Evolutionary conservation across 2,797 vertebrate species (phyloP).

Genomic region (Scyliorhinus canicula): DNA sequence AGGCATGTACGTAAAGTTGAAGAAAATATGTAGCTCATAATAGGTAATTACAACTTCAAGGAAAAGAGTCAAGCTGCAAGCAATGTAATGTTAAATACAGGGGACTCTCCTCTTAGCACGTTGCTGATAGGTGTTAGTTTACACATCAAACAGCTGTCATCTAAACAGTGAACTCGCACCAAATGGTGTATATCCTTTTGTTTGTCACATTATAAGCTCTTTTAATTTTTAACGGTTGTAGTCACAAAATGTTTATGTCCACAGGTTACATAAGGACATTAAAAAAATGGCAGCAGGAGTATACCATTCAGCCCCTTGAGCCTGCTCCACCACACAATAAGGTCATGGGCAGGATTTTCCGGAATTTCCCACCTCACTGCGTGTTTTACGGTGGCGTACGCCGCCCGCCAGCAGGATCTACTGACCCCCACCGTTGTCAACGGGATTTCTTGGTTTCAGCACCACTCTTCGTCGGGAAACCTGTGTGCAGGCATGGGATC

Average conservation of each 20-base stretch:
- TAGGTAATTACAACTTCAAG: slow-evolving; percentile 11
- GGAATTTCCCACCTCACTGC: no score
- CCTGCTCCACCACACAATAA: no score
- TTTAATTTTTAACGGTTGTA: background rate
- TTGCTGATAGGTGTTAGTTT: background rate
- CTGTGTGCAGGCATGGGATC: no score
- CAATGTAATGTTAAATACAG: slow-evolving; percentile 5
- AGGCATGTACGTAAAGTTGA: background rate
- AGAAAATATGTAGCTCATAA: background rate
- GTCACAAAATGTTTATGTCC: background rate
- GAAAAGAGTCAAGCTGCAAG: slow-evolving; percentile 1
- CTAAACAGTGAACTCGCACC: background rate
- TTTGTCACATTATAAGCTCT: background rate
- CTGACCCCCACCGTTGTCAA: no score
- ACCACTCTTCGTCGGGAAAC: no score
- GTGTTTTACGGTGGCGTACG: no score
- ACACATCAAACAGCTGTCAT: slow-evolving; percentile 22
- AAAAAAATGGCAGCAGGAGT: no score
- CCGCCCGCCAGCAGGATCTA: no score
- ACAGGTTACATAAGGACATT: no score
- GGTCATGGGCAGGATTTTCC: no score
- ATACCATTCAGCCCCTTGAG: no score
- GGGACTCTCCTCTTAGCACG: background rate
- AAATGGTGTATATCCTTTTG: background rate
- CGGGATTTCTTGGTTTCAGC: no score